Base-by-base conservation (phyloP, 2,797 vertebrate genomes). In the Xenentodon cancila region DNA sequence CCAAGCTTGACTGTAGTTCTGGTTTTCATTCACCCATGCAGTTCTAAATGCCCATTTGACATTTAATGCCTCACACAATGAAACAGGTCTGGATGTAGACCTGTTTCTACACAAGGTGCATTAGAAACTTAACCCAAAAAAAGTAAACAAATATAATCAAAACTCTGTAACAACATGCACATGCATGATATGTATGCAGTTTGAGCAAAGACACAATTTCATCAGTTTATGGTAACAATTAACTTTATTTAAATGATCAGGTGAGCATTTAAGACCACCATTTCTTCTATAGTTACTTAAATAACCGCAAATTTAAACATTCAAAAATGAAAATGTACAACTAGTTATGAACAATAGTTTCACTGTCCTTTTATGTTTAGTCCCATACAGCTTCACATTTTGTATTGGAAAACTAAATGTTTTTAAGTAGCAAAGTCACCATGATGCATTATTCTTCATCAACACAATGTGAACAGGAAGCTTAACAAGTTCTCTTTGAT, bases 201-300 rank as follows among this genome's bases (percentile, higher is more conserved):
- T 34, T 20, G 34, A 51, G n/a, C 15, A 44, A 59, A 61, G 32
- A 69, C 53, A 77, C 42, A 67, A 13, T 25, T 15, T 22, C 63
- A 52, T 55, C 59, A 82, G 54, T 57, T 45, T 62, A 75, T 75
- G 68, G 60, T 89, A 87, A 88, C 88, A 88, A 84, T 85, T 68
- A 82, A 30, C 80, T 94, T 94, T 93, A 94, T 93, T 94, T 84
- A 84, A 92, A 90, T 89, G 74, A 89, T 92, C 88, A 91, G 83
- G 80, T 77, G 74, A 91, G 89, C 90, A 87, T 42, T 77, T 82
- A 89, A 90, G 90, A 85, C 77, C 18, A 1, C 27, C 17, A 27
- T 79, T 90, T 88, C 82, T 75, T 85, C 84, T 86, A 85, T 82
- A 82, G 62, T 89, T 89, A 86, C 79, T 91, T 92, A 92, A 93